These are phyloP conservation scores for Argyrosomus japonicus DNA, from an alignment of 2,113 vertebrate species.

Conservation along the genomic window DNA sequence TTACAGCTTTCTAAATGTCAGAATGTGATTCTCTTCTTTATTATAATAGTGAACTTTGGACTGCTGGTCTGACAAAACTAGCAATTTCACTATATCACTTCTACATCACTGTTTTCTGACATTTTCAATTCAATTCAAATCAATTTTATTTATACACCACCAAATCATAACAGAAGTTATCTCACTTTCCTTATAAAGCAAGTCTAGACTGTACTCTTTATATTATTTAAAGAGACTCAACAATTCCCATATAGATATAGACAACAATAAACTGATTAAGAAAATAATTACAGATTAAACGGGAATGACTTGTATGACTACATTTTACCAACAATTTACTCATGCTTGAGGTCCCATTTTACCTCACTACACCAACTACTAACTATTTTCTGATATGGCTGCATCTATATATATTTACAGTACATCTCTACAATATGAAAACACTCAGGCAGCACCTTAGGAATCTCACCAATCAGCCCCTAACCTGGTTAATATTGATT, in stretches of 20 bases:
- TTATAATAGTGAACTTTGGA: not conserved
- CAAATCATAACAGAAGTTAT: too few species aligned
- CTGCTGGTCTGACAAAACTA: not conserved
- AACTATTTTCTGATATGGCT: not conserved
- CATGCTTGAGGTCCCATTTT: not conserved
- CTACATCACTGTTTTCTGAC: not conserved
- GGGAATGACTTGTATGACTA: not conserved
- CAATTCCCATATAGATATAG: not conserved
- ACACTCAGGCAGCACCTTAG: not conserved
- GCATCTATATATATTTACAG: not conserved
- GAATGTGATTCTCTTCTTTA: not conserved
- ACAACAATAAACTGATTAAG: not conserved
- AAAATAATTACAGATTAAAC: not conserved
- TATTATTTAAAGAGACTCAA: too few species aligned
- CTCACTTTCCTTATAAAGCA: too few species aligned
- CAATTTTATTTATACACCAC: too few species aligned
- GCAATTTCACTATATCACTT: not conserved
- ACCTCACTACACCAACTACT: not conserved
- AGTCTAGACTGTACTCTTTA: too few species aligned
- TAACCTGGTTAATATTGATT: constrained; percentile 17
- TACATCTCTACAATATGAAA: not conserved
- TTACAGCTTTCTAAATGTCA: not conserved
- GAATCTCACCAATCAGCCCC: not conserved
- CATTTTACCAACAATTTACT: not conserved
- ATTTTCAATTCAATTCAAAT: not conserved